phyloP scores from a whole-genome alignment of 2,113 vertebrate genomes.

The Myiozetetes cayanensis region DNA sequence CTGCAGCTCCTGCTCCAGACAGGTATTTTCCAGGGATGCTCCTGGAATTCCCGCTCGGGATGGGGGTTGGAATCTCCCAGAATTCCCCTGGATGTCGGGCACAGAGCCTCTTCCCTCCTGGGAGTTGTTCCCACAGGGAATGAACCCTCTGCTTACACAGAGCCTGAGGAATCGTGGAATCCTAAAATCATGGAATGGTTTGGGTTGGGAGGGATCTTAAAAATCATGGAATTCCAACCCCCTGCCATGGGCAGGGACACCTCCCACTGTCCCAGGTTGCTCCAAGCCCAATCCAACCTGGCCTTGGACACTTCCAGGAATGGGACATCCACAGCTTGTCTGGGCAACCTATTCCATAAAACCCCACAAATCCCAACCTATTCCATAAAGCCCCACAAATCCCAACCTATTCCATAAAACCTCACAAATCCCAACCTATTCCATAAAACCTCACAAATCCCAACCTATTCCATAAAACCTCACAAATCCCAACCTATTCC shows the following conservation, averaged over 20 bases:
- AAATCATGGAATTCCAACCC: background rate
- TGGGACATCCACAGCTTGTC: background rate
- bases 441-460: too few species aligned
- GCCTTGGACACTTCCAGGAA: background rate
- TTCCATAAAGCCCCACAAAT: background rate
- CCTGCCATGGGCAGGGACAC: background rate
- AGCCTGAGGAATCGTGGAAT: background rate
- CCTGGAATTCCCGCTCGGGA: background rate
- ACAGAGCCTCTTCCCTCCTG: background rate
- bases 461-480: too few species aligned
- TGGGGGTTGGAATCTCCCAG: background rate
- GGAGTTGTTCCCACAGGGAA: background rate
- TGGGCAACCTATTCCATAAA: background rate
- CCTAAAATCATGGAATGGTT: background rate
- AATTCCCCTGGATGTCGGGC: background rate
- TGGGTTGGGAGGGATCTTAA: background rate
- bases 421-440: too few species aligned
- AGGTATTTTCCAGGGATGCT: slow-evolving; percentile 65
- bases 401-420: too few species aligned
- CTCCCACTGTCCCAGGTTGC: background rate
- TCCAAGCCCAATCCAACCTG: background rate
- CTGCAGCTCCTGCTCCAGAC: slow-evolving; percentile 77
- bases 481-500: too few species aligned
- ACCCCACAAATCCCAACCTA: background rate
- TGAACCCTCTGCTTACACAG: background rate